Percentiles rank a stretch among this genome's conserved stretches.
Conservation (phyloP, 23 tunicate species). For the Halocynthia roretzi region DNA sequence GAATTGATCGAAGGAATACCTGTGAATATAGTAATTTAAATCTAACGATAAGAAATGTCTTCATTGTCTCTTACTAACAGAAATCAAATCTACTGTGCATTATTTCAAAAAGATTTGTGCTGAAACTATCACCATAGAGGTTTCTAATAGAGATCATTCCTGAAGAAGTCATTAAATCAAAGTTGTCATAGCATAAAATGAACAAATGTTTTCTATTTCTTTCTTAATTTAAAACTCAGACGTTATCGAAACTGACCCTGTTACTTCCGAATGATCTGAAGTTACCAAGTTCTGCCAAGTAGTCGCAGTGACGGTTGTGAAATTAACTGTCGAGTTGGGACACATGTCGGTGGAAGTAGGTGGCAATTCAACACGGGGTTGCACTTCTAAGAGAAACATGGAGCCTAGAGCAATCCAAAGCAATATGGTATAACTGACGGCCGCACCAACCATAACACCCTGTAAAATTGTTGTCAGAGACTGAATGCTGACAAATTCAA, state of each 20-base stretch:
- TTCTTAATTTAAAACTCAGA: too few relatives aligned
- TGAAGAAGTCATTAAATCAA: too few relatives aligned
- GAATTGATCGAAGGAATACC: slow-evolving; percentile 10
- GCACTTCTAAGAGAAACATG: not conserved
- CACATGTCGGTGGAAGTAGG: not conserved
- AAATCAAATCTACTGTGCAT: too few relatives aligned
- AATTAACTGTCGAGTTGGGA: too few relatives aligned
- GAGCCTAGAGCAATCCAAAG: slow-evolving; percentile 11
- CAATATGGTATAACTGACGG: not conserved
- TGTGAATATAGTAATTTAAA: not conserved
- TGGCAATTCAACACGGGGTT: not conserved
- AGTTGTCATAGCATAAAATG: too few relatives aligned
- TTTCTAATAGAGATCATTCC: not conserved
- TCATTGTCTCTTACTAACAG: too few relatives aligned
- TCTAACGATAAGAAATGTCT: not conserved
- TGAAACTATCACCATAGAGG: not conserved
- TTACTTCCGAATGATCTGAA: too few relatives aligned
- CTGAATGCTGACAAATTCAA: too few relatives aligned
- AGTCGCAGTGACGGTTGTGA: too few relatives aligned
- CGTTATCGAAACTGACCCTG: too few relatives aligned
- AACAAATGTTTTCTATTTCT: too few relatives aligned
- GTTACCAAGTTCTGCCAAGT: too few relatives aligned
- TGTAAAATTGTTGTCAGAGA: not conserved
- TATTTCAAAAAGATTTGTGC: not conserved
- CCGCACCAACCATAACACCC: slow-evolving; percentile 6